Evolutionary conservation across 2,113 vertebrate species (phyloP).

Genomic region (Centropus unirufus): DNA sequence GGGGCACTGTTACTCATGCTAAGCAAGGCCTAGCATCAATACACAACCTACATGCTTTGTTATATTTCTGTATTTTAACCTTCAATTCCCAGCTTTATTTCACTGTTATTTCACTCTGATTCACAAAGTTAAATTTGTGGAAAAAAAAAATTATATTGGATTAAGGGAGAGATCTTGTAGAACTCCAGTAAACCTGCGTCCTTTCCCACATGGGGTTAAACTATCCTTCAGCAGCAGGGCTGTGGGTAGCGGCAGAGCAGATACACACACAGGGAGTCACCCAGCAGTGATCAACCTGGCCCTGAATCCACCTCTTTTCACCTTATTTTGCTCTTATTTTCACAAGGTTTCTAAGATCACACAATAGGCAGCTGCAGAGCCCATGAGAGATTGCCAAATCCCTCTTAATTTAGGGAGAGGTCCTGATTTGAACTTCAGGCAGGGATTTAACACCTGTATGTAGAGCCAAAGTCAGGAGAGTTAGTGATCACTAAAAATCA

Average conservation of each 20-base stretch:
- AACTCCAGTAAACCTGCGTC: neutral
- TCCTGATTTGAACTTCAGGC: neutral
- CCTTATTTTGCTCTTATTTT: neutral
- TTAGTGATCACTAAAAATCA: neutral
- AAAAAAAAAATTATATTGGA: no score
- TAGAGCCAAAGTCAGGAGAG: neutral
- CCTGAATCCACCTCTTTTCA: neutral
- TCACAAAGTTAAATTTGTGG: neutral
- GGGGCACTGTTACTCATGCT: neutral
- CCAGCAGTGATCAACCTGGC: neutral
- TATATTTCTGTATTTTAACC: neutral
- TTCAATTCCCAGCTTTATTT: neutral
- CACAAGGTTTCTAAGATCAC: neutral
- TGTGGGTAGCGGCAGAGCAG: rapidly evolving
- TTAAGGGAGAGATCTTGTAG: neutral
- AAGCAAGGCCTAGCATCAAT: neutral
- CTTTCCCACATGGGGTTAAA: neutral
- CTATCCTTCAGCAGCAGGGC: neutral
- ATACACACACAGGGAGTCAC: neutral
- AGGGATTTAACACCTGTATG: neutral
- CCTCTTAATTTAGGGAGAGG: neutral
- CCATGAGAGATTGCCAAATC: neutral
- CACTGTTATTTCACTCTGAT: neutral
- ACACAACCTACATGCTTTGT: rapidly evolving
- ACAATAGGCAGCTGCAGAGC: neutral